Conservation (phyloP, 2,888 invertebrate species). For the Scrobipalpa costella region DNA sequence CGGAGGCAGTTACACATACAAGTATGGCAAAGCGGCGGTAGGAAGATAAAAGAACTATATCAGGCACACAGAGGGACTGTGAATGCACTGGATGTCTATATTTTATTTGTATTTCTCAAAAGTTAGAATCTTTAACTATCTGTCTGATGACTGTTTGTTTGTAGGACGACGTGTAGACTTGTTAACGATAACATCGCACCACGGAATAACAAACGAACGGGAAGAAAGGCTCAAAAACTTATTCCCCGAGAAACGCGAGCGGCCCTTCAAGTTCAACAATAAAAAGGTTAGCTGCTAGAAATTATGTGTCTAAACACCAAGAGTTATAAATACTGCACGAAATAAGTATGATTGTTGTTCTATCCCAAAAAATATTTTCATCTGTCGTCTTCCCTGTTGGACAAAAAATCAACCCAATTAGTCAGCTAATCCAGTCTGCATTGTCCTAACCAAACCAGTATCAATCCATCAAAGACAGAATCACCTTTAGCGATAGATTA, state of each 20-base stretch:
- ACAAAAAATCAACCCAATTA: no score
- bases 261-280: constrained; percentile 87
- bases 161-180: constrained; percentile 86
- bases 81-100: no score
- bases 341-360: no score
- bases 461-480: no score
- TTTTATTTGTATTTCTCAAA: background rate
- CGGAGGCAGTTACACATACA: no score
- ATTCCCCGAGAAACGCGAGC: constrained; percentile 85
- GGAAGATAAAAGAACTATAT: no score
- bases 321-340: no score
- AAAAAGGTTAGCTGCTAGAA: constrained; percentile 84
- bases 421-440: no score
- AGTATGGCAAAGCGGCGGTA: no score
- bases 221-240: constrained; percentile 87
- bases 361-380: background rate
- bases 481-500: no score
- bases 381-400: background rate
- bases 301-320: background rate
- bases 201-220: constrained; percentile 86
- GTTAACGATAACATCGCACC: constrained; percentile 90
- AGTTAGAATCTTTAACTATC: background rate
- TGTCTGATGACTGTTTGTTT: background rate
- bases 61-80: no score
- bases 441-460: no score